These are phyloP conservation scores for Empis stercorea DNA, from an alignment of 2,888 invertebrate genomes.

Conservation along the genomic window DNA sequence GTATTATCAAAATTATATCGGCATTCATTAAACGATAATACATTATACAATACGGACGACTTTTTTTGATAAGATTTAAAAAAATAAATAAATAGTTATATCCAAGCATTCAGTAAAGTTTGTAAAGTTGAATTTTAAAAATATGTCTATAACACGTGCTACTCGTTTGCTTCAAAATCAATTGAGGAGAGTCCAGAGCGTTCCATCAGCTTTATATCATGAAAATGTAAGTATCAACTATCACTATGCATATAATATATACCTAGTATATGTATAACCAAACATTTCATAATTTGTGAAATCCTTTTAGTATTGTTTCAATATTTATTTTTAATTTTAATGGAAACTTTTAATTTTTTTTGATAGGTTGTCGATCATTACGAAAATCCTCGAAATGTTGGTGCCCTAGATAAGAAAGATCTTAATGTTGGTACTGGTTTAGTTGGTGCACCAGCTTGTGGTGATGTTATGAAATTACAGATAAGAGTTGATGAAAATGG, in stretches of 20 bases:
- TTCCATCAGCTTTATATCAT: constrained; percentile 54
- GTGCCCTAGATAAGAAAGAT: constrained; percentile 90
- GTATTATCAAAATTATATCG: no score
- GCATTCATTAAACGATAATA: no score
- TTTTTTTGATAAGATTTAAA: no score
- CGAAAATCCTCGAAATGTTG: constrained; percentile 98
- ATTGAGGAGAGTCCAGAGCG: constrained; percentile 31
- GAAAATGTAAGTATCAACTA: constrained; percentile 56
- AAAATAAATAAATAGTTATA: no score
- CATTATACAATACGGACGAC: no score
- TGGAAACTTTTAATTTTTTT: no score
- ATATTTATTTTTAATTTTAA: no score
- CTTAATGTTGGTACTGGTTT: constrained; percentile 90
- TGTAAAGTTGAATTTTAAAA: background rate
- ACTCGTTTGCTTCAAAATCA: constrained; percentile 24
- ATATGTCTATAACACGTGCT: constrained; percentile 29
- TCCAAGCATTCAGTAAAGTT: no score
- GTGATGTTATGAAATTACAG: constrained; percentile 99
- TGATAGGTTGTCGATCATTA: constrained; percentile 92
- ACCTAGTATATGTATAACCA: no score
- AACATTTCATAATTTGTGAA: background rate
- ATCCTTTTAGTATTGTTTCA: background rate
- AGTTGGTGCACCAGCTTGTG: constrained; percentile 98
- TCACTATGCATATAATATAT: background rate
- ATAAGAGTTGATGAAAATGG: constrained; percentile 84